Percentiles rank a stretch among this genome's conserved stretches.
Evolutionary conservation across 2,888 invertebrate species (phyloP).

Genomic region (Trisateles emortualis): DNA sequence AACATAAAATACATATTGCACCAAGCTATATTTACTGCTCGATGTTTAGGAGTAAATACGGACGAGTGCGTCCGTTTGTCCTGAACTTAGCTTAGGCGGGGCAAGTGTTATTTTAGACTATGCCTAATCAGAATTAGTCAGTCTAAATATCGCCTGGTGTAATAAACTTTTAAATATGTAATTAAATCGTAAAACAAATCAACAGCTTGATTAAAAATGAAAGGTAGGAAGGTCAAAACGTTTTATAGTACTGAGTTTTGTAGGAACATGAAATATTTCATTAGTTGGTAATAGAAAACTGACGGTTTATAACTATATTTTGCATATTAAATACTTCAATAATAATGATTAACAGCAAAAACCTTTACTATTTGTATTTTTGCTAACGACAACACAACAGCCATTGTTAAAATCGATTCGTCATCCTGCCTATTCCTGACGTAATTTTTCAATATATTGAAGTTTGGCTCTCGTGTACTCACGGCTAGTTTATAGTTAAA

Average conservation of each 20-base stretch:
- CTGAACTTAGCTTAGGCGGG: no score
- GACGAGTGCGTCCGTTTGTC: no score
- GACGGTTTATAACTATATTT: slow-evolving; percentile 1
- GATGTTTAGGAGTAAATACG: no score
- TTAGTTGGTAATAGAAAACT: not conserved
- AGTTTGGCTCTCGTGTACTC: not conserved
- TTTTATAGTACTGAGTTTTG: slow-evolving; percentile 6
- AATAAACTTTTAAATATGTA: no score
- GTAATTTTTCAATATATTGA: slow-evolving; percentile 11
- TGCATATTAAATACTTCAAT: not conserved
- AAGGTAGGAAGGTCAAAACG: not conserved
- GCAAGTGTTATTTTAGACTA: no score
- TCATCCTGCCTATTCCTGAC: slow-evolving; percentile 8
- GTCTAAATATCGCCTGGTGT: no score
- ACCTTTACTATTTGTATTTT: slow-evolving; percentile 4
- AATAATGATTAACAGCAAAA: slow-evolving; percentile 6
- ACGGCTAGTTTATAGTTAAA: not conserved
- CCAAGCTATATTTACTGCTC: no score
- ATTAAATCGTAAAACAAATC: not conserved
- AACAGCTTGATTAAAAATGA: not conserved
- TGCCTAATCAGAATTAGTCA: no score
- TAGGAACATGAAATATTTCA: slow-evolving; percentile 17
- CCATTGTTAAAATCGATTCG: slow-evolving; percentile 13
- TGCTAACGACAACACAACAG: slow-evolving; percentile 5
- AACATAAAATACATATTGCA: no score